phyloP scores from a whole-genome alignment of 2,888 invertebrate species.

The Colletes collaris region DNA sequence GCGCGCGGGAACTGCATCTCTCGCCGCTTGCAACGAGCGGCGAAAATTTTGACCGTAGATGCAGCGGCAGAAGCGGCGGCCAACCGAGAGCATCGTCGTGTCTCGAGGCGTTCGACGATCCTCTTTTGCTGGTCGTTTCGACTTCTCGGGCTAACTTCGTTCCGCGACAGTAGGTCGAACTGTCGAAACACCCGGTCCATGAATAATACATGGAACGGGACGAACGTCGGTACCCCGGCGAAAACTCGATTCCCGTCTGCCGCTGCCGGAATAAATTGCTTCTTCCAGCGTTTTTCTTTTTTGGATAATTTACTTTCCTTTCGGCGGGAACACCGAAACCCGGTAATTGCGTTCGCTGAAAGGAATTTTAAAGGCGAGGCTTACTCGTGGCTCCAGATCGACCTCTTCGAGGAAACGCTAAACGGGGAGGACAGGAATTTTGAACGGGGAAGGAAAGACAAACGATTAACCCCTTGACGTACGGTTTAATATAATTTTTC shows the following conservation, averaged over 20 bases:
- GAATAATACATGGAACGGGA: slow-evolving; percentile 30
- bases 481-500: too few relatives aligned
- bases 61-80: slow-evolving; percentile 1
- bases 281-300: neutral
- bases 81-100: too few relatives aligned
- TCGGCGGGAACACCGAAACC: neutral
- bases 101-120: neutral
- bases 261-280: slow-evolving; percentile 16
- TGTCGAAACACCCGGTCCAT: slow-evolving; percentile 24
- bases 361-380: slow-evolving; percentile 1
- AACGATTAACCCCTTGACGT: too few relatives aligned
- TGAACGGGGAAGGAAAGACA: too few relatives aligned
- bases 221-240: neutral
- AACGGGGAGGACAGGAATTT: too few relatives aligned
- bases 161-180: slow-evolving; percentile 37
- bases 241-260: slow-evolving; percentile 17
- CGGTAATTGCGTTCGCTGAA: slow-evolving; percentile 1
- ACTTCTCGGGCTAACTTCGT: slow-evolving; percentile 5
- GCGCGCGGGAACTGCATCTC: slow-evolving; percentile 26
- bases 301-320: slow-evolving; percentile 14
- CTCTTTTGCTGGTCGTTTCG: neutral
- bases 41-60: slow-evolving; percentile 65
- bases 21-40: slow-evolving; percentile 25
- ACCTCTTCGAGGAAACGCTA: too few relatives aligned
- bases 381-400: too few relatives aligned